phyloP scores from a whole-genome alignment of 2,888 invertebrate genomes.

The Drosophila colorata region DNA sequence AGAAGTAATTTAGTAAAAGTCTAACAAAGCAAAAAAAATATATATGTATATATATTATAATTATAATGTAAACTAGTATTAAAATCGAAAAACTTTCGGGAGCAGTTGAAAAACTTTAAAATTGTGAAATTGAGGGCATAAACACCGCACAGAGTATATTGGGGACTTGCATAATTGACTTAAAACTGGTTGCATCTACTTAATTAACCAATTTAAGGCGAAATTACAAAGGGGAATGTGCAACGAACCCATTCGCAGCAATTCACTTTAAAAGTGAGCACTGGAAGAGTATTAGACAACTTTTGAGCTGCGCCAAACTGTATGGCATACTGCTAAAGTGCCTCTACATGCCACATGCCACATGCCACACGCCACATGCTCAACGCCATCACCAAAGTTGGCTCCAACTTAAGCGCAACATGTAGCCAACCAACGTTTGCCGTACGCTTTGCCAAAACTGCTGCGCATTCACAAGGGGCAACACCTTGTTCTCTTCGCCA shows the following conservation, averaged over 20 bases:
- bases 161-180: too few relatives aligned
- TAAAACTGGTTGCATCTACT: background rate
- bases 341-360: constrained; percentile 6
- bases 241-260: background rate
- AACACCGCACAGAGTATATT: too few relatives aligned
- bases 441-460: constrained; percentile 24
- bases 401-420: constrained; percentile 35
- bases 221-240: background rate
- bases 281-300: constrained; percentile 1
- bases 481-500: constrained; percentile 2
- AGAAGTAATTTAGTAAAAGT: too few relatives aligned
- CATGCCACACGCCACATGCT: constrained; percentile 35
- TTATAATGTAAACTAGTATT: too few relatives aligned
- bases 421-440: constrained; percentile 26
- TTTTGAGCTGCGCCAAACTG: constrained; percentile 9
- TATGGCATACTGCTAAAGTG: constrained; percentile 17
- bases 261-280: background rate
- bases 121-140: too few relatives aligned
- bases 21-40: too few relatives aligned
- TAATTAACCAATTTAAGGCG: background rate
- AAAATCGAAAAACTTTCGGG: too few relatives aligned
- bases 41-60: too few relatives aligned
- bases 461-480: constrained; percentile 20
- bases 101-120: too few relatives aligned
- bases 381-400: constrained; percentile 28